These are phyloP conservation scores for Pseudorasbora parva DNA, from an alignment of 2,113 vertebrate species.

Conservation along the genomic window DNA sequence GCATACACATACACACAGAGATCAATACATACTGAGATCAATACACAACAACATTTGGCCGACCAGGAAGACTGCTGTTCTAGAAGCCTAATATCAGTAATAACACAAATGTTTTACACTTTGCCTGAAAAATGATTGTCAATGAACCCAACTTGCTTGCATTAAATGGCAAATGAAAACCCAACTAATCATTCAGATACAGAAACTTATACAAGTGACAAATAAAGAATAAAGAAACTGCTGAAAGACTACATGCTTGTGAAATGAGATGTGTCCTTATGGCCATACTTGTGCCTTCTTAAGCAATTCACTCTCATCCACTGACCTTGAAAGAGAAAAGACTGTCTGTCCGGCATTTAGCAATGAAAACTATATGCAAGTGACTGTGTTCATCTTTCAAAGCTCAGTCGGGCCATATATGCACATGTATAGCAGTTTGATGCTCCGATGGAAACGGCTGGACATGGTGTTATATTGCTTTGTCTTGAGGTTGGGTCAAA, in stretches of 20 bases:
- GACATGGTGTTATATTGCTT: neutral
- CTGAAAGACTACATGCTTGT: neutral
- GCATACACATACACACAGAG: neutral
- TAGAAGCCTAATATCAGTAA: neutral
- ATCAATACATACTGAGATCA: conserved; percentile 11
- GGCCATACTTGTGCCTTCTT: neutral
- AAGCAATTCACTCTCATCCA: neutral
- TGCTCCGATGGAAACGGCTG: neutral
- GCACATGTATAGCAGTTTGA: neutral
- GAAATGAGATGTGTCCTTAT: neutral
- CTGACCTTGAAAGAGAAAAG: conserved; percentile 22
- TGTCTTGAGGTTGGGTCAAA: neutral
- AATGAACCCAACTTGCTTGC: neutral
- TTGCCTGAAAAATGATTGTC: neutral
- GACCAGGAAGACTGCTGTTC: neutral
- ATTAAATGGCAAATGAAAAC: neutral
- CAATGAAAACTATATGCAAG: neutral
- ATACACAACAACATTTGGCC: neutral
- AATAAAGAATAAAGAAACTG: neutral
- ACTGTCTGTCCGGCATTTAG: neutral
- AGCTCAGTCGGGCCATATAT: neutral
- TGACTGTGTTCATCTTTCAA: neutral
- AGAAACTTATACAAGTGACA: neutral
- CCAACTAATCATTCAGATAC: neutral
- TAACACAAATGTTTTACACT: neutral